These are phyloP conservation scores for Cryptocephalus primarius DNA, from an alignment of 2,888 invertebrate species.

Conservation along the genomic window DNA sequence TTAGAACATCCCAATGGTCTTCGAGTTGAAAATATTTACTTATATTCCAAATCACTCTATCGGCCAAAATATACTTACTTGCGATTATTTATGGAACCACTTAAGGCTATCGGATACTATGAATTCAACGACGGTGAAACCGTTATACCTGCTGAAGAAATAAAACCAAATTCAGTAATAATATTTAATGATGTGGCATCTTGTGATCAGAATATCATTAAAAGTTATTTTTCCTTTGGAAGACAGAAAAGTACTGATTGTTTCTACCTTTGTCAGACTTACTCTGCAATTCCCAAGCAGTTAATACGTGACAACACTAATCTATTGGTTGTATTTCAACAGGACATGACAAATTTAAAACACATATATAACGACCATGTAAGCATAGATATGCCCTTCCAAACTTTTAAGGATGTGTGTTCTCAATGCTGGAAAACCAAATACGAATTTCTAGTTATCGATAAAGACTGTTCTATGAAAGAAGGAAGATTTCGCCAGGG, in stretches of 20 bases:
- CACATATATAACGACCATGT: constrained; percentile 7
- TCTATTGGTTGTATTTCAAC: constrained; percentile 5
- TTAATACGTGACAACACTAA: constrained; percentile 7
- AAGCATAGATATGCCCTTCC: constrained; percentile 5
- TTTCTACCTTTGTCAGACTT: constrained; percentile 8
- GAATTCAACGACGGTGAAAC: neutral
- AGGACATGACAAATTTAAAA: constrained; percentile 6
- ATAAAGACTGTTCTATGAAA: constrained; percentile 1
- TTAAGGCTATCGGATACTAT: constrained; percentile 1
- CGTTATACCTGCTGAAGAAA: neutral
- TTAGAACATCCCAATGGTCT: constrained; percentile 2
- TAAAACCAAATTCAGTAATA: constrained; percentile 3
- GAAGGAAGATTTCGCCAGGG: constrained; percentile 2
- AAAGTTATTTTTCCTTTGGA: constrained; percentile 6
- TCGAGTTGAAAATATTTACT: constrained; percentile 2
- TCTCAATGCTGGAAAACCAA: constrained; percentile 2
- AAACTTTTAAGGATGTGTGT: constrained; percentile 4
- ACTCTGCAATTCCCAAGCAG: constrained; percentile 4
- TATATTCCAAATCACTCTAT: constrained; percentile 2
- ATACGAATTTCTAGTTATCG: constrained; percentile 3
- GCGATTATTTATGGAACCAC: neutral
- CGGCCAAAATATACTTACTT: constrained; percentile 2
- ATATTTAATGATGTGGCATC: constrained; percentile 6
- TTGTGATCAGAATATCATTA: constrained; percentile 5
- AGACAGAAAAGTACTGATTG: constrained; percentile 6